A percentile compares a stretch with the other conserved stretches of the same genome.
Evolutionary conservation across 2,797 vertebrate species (phyloP).

Genomic region (Anguilla marmorata): DNA sequence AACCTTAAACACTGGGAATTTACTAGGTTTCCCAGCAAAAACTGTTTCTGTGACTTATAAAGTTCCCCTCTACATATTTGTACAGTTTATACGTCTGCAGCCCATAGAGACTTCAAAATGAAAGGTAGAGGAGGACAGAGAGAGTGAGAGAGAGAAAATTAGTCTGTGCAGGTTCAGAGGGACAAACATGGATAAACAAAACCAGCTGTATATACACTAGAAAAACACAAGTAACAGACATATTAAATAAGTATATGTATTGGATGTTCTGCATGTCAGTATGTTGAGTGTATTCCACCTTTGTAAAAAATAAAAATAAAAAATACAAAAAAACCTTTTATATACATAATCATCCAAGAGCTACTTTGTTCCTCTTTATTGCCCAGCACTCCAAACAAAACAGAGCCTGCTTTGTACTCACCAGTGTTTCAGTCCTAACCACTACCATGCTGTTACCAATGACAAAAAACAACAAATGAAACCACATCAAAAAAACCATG

Average conservation of each 20-base stretch:
- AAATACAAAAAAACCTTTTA: neutral
- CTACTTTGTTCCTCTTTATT: slow-evolving; percentile 46
- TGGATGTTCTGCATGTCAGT: neutral
- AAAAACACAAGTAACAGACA: neutral
- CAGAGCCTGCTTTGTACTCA: slow-evolving; percentile 25
- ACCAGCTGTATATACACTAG: neutral
- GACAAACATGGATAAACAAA: neutral
- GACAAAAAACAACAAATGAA: neutral
- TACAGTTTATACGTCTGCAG: slow-evolving; percentile 24
- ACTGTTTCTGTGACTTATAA: slow-evolving; percentile 9
- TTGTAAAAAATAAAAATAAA: neutral
- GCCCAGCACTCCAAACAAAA: slow-evolving; percentile 23
- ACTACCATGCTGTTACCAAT: slow-evolving; percentile 31
- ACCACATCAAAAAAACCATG: neutral
- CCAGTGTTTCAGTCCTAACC: slow-evolving; percentile 8
- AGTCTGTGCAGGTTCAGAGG: slow-evolving; percentile 12
- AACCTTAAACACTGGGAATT: slow-evolving; percentile 1
- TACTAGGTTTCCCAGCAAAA: slow-evolving; percentile 9
- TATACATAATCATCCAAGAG: slow-evolving; percentile 11
- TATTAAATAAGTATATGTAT: neutral
- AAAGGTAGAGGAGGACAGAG: neutral
- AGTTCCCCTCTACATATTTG: slow-evolving; percentile 22
- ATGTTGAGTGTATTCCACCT: neutral
- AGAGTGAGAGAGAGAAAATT: neutral
- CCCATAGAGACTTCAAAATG: neutral